Evolutionary conservation across 2,888 invertebrate species (phyloP), one percentile per base, ranked within the genome.

Genomic region (Strigamia transsilvanica): DNA sequence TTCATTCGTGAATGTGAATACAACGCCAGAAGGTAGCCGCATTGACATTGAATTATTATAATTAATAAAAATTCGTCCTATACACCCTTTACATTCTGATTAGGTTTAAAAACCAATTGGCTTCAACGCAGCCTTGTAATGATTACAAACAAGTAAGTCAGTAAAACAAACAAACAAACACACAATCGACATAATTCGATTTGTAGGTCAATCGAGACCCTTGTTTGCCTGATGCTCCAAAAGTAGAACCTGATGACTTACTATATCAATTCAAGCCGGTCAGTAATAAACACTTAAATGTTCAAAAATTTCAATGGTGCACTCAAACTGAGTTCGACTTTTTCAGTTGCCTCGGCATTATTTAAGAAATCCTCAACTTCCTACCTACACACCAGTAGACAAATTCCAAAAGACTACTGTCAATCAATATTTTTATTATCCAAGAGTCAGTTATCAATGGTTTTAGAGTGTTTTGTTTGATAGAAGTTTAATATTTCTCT

Each of bases 1-100:
- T 73, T 73, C n/a, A 73, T 73, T 73, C 73, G 73, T n/a, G 15
- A 32, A 27, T 73, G 73, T 27, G 73, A 73, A 73, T 13, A 15
- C 32, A 0, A 23, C 10, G 73, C 27, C 73, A 6, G 32, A 32
- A 13, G 73, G 73, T 73, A 73, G 27, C 51, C 18, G 27, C 12
- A 27, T 32, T 27, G n/a, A 18, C 2, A 18, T 15, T 18, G n/a
- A 56, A 18, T 56, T n/a, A 5, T 73, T 32, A 13, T 73, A 5
- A 27, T 1, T 27, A 2, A 27, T 27, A 27, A 27, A 27, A 27
- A 27, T 27, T 27, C 3, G 27, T 27, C 27, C 1, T 2, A 27
- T 27, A 2, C 3, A 27, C 27, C 7, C 15, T 27, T 73, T 27
- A 73, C 3, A 5, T 10, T 27, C 10, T 23, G 7, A 56, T 56